Evolutionary conservation across 2,888 invertebrate genomes (phyloP).

Genomic region (Matsumyia berberina): DNA sequence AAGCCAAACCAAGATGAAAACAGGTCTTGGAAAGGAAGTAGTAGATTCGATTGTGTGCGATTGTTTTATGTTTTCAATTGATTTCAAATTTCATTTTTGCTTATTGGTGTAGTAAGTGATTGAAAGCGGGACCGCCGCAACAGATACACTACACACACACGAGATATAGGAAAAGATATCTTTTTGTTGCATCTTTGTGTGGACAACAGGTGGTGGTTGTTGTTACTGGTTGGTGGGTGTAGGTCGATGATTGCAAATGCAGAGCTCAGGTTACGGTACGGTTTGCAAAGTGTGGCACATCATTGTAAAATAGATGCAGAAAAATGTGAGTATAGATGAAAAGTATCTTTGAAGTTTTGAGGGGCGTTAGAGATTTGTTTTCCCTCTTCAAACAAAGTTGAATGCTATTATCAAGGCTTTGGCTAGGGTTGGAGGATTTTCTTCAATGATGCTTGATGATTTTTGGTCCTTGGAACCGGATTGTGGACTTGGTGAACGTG

Average conservation of each 20-base stretch:
- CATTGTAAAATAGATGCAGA: conserved; percentile 5
- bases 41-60: conserved; percentile 59
- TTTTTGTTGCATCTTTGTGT: conserved; percentile 81
- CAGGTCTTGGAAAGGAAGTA: conserved; percentile 75
- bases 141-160: background rate
- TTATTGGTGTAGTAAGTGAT: conserved; percentile 53
- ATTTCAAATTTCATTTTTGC: conserved; percentile 72
- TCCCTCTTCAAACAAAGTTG: background rate
- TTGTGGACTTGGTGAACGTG: background rate
- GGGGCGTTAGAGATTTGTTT: background rate
- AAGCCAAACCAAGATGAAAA: conserved; percentile 63
- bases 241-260: conserved; percentile 72
- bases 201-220: conserved; percentile 65
- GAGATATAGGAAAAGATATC: conserved; percentile 69
- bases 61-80: conserved; percentile 63
- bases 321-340: conserved; percentile 27
- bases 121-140: conserved; percentile 50
- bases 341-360: conserved; percentile 37
- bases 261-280: conserved; percentile 56
- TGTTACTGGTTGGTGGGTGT: conserved; percentile 50
- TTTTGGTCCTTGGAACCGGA: conserved; percentile 23
- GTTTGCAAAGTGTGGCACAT: conserved; percentile 47
- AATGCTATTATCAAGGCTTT: background rate
- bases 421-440: background rate
- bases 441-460: background rate